Base-by-base conservation (phyloP, 2,888 invertebrate genomes). In the Apodemia zela region DNA sequence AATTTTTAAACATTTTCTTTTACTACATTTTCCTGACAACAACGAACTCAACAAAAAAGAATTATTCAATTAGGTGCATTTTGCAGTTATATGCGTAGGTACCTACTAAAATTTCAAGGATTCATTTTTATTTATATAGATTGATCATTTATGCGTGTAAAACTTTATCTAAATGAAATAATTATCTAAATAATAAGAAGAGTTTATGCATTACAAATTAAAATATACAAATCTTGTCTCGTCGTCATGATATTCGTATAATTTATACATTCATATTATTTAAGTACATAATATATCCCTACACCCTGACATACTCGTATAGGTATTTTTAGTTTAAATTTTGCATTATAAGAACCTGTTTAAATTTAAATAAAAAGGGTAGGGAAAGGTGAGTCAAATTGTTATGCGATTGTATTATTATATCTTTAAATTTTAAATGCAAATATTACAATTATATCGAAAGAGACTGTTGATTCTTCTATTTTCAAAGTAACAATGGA, bases 361-460 rank as follows among this genome's bases (percentile, higher is more conserved):
- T 25, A 51, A 21, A 21, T 21, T 21, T 21, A 51, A 21, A 18
- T 21, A 51, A 51, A 51, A 51, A 13, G 15, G 47, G 47, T 18
- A 51, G 51, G 51, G 51, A 51, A 51, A 51, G 51, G 51, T 51
- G 51, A 51, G 25, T 51, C 11, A 11, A 11, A 17, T 51, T 18
- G 11, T 13, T 51, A 25, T 11, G 4, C 13, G 13, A 6, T 51
- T 51, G 13, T 51, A 51, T 51, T 51, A 21, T 51, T 13, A 21
- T 13, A 51, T 21, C 6, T n/a, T n/a, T n/a, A n/a, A n/a, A n/a
- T n/a, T 6, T 13, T 51, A 13, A 51, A 13, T 21, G 15, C 42
- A 21, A 21, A 13, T 1, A 51, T 51, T 51, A 51, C 13, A 51
- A 51, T 51, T 10, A 18, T 51, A 51, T 21, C 11, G 21, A 51